Base-by-base conservation (phyloP, 2,888 invertebrate species). In the Lepidocyrtinus sp. region DNA sequence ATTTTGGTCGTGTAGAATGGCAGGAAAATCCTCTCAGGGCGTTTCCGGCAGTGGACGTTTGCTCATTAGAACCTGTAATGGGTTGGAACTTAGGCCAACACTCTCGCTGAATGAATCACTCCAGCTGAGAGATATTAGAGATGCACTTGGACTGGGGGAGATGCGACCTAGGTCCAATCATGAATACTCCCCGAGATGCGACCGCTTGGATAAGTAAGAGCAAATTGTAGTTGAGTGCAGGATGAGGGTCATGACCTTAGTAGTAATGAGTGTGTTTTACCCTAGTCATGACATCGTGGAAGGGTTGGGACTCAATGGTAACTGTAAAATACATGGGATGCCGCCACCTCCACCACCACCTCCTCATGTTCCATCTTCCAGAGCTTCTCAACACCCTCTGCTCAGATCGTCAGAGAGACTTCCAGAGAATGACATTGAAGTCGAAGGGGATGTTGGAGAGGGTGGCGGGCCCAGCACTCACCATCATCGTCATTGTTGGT, bases 1-100 rank as follows among this genome's bases (percentile, higher is more conserved):
- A 7, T 22, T 9, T 1, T 63, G 24, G 64, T n/a, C 17, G 36
- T 36, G 21, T 27, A 86, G 86, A 83, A 86, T 86, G 79, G 83
- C 84, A 17, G 85, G 85, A 36, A 85, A 86, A 81, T 77, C 84
- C 64, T 72, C 82, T 63, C 84, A 84, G 72, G 78, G 81, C 46
- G 69, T 84, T 75, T 73, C 75, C 27, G 83, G 83, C 63, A 82
- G 86, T 63, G 85, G 85, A 63, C 75, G 86, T 77, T 77, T 94
- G 79, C 92, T 94, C 92, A 92, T 94, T 81, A 91, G 94, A 87
- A 94, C 94, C 73, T 94, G 94, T 88, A 94, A 94, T 88, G 94
- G 94, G 80, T 90, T 94, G 84, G 94, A 94, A 89, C 90, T 94
- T 86, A 90, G 93, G 65, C 88, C 88, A 75, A 85, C 86, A 50